A percentile compares a stretch with the other conserved stretches of the same genome.
Evolutionary conservation across 2,113 vertebrate species (phyloP).

Genomic region (Cepphus grylle): DNA sequence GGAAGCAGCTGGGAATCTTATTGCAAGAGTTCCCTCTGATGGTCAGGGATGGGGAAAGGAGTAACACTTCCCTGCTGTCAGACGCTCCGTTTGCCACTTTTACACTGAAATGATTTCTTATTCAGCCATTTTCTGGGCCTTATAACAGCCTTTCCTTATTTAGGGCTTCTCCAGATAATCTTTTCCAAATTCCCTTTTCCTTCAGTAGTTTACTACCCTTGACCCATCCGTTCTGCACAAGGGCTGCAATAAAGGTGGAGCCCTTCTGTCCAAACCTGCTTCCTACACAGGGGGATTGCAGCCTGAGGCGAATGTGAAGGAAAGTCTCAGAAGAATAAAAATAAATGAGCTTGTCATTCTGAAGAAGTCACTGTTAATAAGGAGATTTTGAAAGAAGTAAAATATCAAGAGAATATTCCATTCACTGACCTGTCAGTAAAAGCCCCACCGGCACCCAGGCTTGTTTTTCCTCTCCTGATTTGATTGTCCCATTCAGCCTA

Average conservation of each 20-base stretch:
- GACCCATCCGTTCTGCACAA: neutral
- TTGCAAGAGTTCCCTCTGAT: conserved; percentile 15
- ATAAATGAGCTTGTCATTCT: neutral
- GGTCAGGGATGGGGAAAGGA: neutral
- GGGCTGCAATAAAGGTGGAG: neutral
- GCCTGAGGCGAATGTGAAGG: neutral
- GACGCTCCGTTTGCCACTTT: neutral
- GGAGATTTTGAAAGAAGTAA: neutral
- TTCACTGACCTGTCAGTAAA: neutral
- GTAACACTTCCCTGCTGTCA: neutral
- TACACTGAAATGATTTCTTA: neutral
- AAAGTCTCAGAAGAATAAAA: neutral
- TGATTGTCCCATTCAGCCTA: neutral
- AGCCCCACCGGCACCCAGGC: neutral
- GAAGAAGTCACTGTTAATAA: neutral
- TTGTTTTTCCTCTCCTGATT: neutral
- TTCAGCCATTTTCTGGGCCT: neutral
- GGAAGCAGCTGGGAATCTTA: neutral
- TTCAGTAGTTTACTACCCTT: neutral
- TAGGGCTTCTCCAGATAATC: neutral
- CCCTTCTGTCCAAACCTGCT: neutral
- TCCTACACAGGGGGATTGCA: neutral
- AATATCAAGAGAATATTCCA: neutral
- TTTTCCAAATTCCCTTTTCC: neutral
- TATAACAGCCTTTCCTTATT: neutral